Evolutionary conservation across 2,888 invertebrate genomes (phyloP).

Genomic region (Yponomeuta cagnagella): DNA sequence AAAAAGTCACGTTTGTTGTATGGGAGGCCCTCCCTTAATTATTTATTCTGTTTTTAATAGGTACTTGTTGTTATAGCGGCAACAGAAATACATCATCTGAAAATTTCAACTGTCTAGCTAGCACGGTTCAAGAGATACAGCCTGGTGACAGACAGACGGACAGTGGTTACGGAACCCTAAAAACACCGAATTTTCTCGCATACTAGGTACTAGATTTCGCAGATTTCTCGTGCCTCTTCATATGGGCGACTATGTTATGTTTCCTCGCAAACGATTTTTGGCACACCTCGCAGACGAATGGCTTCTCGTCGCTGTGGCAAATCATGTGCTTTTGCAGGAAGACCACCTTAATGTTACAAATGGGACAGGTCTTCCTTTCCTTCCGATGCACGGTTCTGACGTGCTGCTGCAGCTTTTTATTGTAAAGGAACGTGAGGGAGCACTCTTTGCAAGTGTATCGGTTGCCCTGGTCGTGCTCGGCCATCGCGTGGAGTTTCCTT

Average conservation of each 20-base stretch:
- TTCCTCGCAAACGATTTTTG: slow-evolving; percentile 23
- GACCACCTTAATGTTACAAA: slow-evolving; percentile 34
- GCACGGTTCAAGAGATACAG: no score
- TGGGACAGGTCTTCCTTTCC: slow-evolving; percentile 27
- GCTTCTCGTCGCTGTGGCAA: slow-evolving; percentile 24
- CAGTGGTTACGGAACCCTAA: no score
- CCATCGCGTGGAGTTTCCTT: background rate
- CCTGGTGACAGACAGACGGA: no score
- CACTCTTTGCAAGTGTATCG: background rate
- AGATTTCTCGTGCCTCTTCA: slow-evolving; percentile 1
- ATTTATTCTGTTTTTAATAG: no score
- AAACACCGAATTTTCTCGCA: no score
- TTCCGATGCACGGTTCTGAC: background rate
- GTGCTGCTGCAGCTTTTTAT: background rate
- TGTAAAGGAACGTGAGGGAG: background rate
- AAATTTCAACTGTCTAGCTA: no score
- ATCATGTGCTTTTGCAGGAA: slow-evolving; percentile 32
- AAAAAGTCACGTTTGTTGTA: no score
- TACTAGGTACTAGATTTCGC: background rate
- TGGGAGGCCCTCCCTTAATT: no score
- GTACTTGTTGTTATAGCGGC: no score
- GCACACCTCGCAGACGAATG: slow-evolving; percentile 24
- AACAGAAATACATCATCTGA: no score
- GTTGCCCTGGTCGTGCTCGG: background rate
- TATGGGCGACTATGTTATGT: slow-evolving; percentile 10